These are phyloP conservation scores for Pipistrellus pygmaeus DNA, from an alignment of 2,797 vertebrate genomes.

Conservation along the genomic window DNA sequence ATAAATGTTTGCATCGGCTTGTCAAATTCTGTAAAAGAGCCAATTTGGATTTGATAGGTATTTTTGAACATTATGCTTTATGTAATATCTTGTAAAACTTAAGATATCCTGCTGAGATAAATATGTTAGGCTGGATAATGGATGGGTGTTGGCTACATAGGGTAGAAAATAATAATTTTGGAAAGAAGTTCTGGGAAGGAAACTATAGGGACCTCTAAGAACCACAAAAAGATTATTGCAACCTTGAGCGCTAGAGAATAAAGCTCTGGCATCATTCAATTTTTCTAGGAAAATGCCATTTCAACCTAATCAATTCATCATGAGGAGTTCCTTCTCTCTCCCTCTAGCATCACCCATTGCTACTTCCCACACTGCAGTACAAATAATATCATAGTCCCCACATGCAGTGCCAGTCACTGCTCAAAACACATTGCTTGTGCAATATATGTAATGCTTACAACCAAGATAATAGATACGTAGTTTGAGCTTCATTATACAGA, in stretches of 20 bases:
- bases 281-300: background rate
- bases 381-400: background rate
- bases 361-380: background rate
- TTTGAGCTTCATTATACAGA: background rate
- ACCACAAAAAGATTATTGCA: background rate
- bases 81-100: background rate
- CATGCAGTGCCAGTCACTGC: background rate
- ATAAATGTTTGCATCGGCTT: background rate
- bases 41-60: background rate
- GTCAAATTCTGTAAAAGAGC: background rate
- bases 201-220: background rate
- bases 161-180: conserved; percentile 12
- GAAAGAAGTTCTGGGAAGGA: background rate
- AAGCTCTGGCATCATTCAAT: background rate
- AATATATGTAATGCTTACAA: background rate
- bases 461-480: background rate
- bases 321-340: background rate
- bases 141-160: too few relatives aligned
- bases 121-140: background rate
- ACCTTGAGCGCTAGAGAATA: background rate
- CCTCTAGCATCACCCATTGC: background rate
- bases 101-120: background rate
- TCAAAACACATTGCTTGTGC: background rate
- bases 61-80: background rate
- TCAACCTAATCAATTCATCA: background rate